Conservation (phyloP, 2,888 invertebrate species). For the Lysandra coridon region DNA sequence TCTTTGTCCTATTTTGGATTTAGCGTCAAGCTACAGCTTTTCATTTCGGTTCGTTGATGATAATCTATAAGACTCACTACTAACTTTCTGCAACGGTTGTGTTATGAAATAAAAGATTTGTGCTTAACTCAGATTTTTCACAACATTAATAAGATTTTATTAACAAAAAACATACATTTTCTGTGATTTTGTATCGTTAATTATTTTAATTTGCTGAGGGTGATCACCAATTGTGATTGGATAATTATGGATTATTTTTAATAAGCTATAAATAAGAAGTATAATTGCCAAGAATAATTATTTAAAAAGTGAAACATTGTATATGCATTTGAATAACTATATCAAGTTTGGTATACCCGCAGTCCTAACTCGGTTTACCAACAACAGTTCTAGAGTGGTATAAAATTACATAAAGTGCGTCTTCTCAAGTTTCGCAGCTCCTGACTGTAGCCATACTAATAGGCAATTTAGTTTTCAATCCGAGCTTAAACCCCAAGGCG, state of each 20-base stretch:
- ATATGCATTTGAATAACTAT: background rate
- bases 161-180: too few relatives aligned
- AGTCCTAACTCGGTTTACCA: background rate
- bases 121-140: too few relatives aligned
- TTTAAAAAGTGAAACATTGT: background rate
- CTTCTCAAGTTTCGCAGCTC: conserved; percentile 25
- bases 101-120: too few relatives aligned
- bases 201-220: too few relatives aligned
- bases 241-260: too few relatives aligned
- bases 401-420: conserved; percentile 12
- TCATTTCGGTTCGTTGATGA: background rate
- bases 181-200: too few relatives aligned
- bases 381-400: background rate
- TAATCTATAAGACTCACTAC: background rate
- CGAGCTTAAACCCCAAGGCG: conserved; percentile 34
- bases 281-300: background rate
- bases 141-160: too few relatives aligned
- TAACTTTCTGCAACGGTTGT: background rate
- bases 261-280: too few relatives aligned
- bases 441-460: conserved; percentile 35
- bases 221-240: too few relatives aligned
- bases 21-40: background rate
- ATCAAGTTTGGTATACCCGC: background rate
- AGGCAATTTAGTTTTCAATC: conserved; percentile 40
- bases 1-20: background rate